Conservation (phyloP, 64 coral and sea anemone species). For the Astreopora myriophthalma region DNA sequence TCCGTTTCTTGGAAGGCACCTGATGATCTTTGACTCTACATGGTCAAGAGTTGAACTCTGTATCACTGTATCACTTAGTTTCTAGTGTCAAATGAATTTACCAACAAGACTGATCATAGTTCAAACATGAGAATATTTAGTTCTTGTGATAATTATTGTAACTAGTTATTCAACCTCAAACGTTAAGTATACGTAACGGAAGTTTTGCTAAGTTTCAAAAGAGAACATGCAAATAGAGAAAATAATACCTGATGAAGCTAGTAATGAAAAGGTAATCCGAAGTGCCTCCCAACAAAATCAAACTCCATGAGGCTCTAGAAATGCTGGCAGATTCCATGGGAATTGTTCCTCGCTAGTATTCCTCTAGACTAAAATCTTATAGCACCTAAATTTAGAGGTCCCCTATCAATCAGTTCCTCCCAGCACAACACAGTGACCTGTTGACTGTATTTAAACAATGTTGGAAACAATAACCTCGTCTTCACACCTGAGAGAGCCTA, state of each 20-base stretch:
- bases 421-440: background rate
- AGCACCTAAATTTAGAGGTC: background rate
- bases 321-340: background rate
- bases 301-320: background rate
- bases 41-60: no score
- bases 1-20: no score
- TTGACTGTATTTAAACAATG: no score
- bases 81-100: background rate
- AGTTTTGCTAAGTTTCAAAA: background rate
- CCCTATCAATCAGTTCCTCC: background rate
- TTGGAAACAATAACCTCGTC: no score
- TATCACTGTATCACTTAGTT: no score
- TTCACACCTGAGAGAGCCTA: no score
- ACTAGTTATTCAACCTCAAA: background rate
- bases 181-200: background rate
- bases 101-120: background rate
- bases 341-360: background rate
- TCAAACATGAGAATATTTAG: constrained; percentile 2
- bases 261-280: background rate
- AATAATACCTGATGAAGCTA: no score
- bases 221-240: background rate
- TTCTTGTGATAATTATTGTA: background rate
- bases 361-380: background rate
- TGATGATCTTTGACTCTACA: no score
- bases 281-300: background rate